Conservation (phyloP, 64 coral and sea anemone genomes). For the Stichodactyla mertensii region DNA sequence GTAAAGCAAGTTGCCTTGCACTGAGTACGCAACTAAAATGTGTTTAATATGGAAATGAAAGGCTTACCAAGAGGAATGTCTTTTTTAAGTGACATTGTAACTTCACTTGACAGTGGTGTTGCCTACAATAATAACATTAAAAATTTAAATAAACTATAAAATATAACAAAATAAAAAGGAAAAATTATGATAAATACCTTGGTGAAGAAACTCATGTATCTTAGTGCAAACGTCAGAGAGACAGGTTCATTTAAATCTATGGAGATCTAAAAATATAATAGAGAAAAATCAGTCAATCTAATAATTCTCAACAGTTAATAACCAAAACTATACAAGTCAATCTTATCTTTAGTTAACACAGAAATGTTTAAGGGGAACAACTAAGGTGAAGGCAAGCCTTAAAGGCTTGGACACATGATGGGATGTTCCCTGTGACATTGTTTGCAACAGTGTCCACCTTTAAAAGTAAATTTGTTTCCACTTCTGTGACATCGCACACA, state of each 20-base stretch:
- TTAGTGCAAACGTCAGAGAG: slow-evolving; percentile 80
- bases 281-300: neutral
- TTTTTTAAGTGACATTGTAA: slow-evolving; percentile 74
- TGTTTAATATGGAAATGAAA: neutral
- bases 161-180: neutral
- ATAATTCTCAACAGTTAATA: neutral
- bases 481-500: too few relatives aligned
- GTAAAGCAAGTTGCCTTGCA: neutral
- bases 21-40: neutral
- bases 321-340: too few relatives aligned
- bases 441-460: too few relatives aligned
- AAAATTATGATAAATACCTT: slow-evolving; percentile 50
- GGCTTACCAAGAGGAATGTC: slow-evolving; percentile 70
- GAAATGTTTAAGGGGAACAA: too few relatives aligned
- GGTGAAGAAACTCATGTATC: slow-evolving; percentile 94
- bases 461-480: too few relatives aligned
- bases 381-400: too few relatives aligned
- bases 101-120: slow-evolving; percentile 77
- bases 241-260: slow-evolving; percentile 94
- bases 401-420: too few relatives aligned
- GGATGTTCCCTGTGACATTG: too few relatives aligned
- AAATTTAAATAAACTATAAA: neutral
- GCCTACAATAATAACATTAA: slow-evolving; percentile 34
- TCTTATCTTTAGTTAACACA: too few relatives aligned
- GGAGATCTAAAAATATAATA: slow-evolving; percentile 48